Evolutionary conservation across 2,113 vertebrate species (phyloP), one percentile per base, ranked within the genome.

Genomic region (Nyctibius bracteatus): DNA sequence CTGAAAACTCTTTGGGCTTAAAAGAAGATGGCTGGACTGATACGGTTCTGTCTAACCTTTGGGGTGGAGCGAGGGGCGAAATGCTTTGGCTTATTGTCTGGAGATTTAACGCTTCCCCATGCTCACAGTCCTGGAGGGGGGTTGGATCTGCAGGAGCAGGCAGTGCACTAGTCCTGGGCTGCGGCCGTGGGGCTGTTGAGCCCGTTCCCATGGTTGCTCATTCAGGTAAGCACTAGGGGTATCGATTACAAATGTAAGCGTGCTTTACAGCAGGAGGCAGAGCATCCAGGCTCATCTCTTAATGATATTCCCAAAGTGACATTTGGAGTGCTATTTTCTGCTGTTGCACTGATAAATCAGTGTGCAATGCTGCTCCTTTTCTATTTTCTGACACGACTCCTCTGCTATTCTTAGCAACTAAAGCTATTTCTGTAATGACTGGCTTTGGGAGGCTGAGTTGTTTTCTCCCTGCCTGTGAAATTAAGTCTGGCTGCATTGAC

Each of bases 351-450:
- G 92, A 72, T 92, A 94, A 96, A 95, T 94, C 92, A 31, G 89
- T 47, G 58, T 82, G 88, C 4, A 1, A n/a, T 82, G 92, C 92
- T 89, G 96, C 94, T 91, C 14, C 91, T 94, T 92, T 92, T 72
- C 96, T 96, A 89, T 96, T 95, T 95, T 92, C 95, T 95, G 81
- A 84, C 74, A 75, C 91, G 18, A 4, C 81, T 92, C 84, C 58
- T 81, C 77, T 92, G 91, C 94, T 97, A 96, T 96, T 97, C 90
- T 94, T 96, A 96, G 95, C 77, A 88, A 21, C 88, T 79, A 6
- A 81, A 79, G 86, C 92, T 96, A 95, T 94, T 96, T 93, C 49
- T 61, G 90, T 80, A 62, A 49, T 71, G 47, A 87, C 86, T 90
- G 51, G 82, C 82, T 92, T 92, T 86, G 77, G 54, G 83, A 95